Evolutionary conservation across 1,140 invertebrate genomes (phyloP), one percentile per base, ranked within the genome.

Genomic region (Leptestheria dahalacensis): DNA sequence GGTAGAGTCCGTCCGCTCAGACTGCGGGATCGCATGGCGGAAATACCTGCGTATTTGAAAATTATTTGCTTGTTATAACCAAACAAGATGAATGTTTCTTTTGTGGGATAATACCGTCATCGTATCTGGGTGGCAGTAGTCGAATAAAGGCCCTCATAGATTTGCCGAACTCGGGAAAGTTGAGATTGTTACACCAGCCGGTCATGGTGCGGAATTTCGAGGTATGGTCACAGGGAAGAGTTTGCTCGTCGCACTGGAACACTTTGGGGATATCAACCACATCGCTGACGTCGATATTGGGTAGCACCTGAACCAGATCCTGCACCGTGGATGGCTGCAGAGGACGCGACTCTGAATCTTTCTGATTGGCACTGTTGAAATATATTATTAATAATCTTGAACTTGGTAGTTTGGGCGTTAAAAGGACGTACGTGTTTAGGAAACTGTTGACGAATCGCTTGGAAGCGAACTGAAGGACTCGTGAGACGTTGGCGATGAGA

Each of bases 181-280:
- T 66, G 6, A 80, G 67, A 63, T 80, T 82, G 63, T 80, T 80
- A 62, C 79, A 80, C 77, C 78, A 80, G n/a, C 79, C 79, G 23
- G 76, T 77, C 15, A 71, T 68, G 0, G 73, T 76, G 4, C 79
- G 67, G 65, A 77, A 81, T 63, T 69, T 71, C 21, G 71, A 67
- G 0, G 79, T 81, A 61, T 80, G 78, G 64, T 80, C 79, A 64
- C 79, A 80, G 12, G 79, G 79, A 10, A 78, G 64, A 12, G 71
- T 71, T 61, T 73, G 71, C 59, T 78, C 75, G 51, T 76, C 74
- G 60, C 74, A 75, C 57, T 69, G 67, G 64, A 73, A 74, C 28
- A 73, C 70, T 64, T 72, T 68, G 18, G 73, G 71, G 57, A 76
- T 69, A 11, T 74, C 71, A 57, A 74, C 65, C 26, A 73, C 66